Evolutionary conservation across 2,113 vertebrate genomes (phyloP).

Genomic region (Myocastor coypus): DNA sequence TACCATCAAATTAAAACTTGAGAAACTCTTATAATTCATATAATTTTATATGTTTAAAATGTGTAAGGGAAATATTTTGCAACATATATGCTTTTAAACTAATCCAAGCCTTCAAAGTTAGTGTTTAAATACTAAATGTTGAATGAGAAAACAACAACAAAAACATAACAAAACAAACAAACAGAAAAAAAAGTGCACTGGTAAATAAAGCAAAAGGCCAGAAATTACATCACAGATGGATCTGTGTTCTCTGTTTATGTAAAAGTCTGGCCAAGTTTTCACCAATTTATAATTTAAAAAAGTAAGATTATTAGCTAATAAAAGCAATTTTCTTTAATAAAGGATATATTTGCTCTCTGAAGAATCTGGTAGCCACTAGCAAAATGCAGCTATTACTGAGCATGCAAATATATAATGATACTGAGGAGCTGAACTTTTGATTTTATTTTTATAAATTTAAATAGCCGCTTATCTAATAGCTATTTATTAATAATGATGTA

Average conservation of each 20-base stretch:
- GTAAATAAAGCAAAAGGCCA: background rate
- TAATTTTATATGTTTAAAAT: background rate
- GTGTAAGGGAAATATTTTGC: background rate
- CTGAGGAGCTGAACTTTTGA: background rate
- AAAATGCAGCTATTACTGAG: background rate
- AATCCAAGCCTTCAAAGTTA: constrained; percentile 1
- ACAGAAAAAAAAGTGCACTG: background rate
- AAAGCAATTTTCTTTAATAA: background rate
- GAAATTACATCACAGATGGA: background rate
- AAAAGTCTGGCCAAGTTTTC: constrained; percentile 15
- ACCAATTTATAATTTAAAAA: background rate
- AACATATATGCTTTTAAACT: constrained; percentile 20
- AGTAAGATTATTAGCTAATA: constrained; percentile 6
- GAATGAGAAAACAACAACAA: background rate
- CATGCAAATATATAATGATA: background rate
- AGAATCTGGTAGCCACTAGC: background rate
- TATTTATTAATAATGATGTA: constrained; percentile 9
- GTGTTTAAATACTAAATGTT: constrained; percentile 26
- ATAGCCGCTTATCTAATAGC: background rate
- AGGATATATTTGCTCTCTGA: background rate
- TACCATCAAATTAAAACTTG: background rate
- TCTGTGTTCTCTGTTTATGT: background rate
- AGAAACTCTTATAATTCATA: background rate
- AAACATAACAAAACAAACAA: background rate
- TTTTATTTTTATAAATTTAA: constrained; percentile 40